These are phyloP conservation scores for Podiceps cristatus DNA, from an alignment of 2,113 vertebrate genomes.

Conservation along the genomic window DNA sequence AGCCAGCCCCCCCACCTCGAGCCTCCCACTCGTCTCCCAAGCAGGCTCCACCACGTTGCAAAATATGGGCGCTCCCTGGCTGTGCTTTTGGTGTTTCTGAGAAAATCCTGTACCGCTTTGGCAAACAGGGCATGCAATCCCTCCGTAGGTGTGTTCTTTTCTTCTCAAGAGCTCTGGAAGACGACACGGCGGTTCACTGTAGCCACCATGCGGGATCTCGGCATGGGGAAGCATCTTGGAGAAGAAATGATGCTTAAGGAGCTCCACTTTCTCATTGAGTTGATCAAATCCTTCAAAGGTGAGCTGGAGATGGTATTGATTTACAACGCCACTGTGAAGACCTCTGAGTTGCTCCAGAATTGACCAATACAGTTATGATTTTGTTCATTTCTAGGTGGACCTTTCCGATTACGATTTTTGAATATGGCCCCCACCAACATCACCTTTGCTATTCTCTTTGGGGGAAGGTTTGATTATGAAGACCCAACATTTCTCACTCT, in stretches of 20 bases:
- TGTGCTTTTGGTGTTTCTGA: neutral
- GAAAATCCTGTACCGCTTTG: accelerated
- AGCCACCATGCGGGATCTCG: constrained; percentile 35
- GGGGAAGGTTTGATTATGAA: constrained; percentile 67
- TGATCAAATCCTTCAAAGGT: constrained; percentile 60
- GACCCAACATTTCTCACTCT: constrained; percentile 57
- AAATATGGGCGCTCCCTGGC: neutral
- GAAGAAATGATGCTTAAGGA: constrained; percentile 61
- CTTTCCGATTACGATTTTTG: constrained; percentile 52
- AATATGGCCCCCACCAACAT: constrained; percentile 67
- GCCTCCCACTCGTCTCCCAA: neutral
- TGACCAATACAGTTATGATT: neutral
- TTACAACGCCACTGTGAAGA: neutral
- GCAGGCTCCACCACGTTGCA: neutral
- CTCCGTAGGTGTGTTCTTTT: constrained; percentile 66
- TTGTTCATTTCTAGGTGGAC: constrained; percentile 27
- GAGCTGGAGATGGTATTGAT: neutral
- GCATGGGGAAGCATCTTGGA: constrained; percentile 38
- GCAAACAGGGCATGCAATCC: neutral
- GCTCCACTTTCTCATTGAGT: constrained; percentile 7
- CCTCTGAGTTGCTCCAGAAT: neutral
- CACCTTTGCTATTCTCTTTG: constrained; percentile 67
- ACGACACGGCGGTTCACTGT: constrained; percentile 4
- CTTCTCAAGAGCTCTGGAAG: constrained; percentile 62
- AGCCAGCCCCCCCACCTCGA: neutral